These are phyloP conservation scores for Osmerus eperlanus DNA, from an alignment of 2,113 vertebrate species.

Conservation along the genomic window DNA sequence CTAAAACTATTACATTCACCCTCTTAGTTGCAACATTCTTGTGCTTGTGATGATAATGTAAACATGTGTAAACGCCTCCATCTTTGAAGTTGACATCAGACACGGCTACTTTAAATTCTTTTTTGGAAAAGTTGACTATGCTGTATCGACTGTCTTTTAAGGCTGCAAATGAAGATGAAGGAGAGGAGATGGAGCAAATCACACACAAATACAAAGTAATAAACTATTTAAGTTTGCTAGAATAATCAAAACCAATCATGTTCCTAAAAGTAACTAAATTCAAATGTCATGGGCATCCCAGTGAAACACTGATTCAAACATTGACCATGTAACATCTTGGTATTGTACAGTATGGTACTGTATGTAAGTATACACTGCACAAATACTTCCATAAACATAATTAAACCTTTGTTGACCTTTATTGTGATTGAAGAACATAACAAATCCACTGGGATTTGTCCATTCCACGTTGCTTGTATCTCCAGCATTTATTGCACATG, in stretches of 20 bases:
- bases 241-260: too few relatives aligned
- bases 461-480: conserved; percentile 50
- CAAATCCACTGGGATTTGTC: conserved; percentile 54
- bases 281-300: too few relatives aligned
- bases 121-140: conserved; percentile 40
- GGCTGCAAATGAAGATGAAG: conserved; percentile 36
- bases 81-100: conserved; percentile 62
- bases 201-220: background rate
- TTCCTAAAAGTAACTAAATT: too few relatives aligned
- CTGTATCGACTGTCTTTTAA: conserved; percentile 57
- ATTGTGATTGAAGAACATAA: conserved; percentile 57
- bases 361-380: too few relatives aligned
- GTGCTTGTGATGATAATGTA: conserved; percentile 40
- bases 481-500: conserved; percentile 39
- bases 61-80: conserved; percentile 67
- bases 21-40: conserved; percentile 17
- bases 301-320: background rate
- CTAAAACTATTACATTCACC: conserved; percentile 65
- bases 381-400: too few relatives aligned
- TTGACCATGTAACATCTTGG: background rate
- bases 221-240: too few relatives aligned
- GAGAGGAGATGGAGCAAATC: background rate
- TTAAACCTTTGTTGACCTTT: conserved; percentile 46
- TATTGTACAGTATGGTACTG: too few relatives aligned
- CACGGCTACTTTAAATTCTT: conserved; percentile 55